These are phyloP conservation scores for Ophiothrix spiculata DNA, from an alignment of 35 echinoderm and acorn worm species.

Conservation along the genomic window DNA sequence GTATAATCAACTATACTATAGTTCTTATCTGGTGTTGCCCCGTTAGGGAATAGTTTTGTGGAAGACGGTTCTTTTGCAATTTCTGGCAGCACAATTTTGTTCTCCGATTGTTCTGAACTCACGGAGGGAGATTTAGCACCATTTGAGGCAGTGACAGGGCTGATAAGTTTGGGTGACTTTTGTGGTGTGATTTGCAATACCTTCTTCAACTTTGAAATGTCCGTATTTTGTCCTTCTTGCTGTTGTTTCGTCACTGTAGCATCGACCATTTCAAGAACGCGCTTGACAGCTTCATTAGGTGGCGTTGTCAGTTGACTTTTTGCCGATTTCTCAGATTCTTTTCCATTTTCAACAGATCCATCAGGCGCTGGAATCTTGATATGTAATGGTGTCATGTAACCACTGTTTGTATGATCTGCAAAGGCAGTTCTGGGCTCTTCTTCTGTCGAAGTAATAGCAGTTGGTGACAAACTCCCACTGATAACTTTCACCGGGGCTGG, in stretches of 20 bases:
- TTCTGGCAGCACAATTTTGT: constrained; percentile 37
- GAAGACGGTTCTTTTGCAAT: constrained; percentile 28
- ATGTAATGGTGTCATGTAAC: constrained; percentile 79
- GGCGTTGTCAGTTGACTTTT: constrained; percentile 64
- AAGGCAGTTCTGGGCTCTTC: constrained; percentile 10
- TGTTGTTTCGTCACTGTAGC: constrained; percentile 95
- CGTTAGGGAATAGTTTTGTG: neutral
- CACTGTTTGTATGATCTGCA: constrained; percentile 24
- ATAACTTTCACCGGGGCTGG: constrained; percentile 93
- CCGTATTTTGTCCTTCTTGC: constrained; percentile 90
- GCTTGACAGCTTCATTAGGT: constrained; percentile 97
- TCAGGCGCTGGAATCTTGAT: constrained; percentile 79
- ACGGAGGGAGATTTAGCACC: neutral
- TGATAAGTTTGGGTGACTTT: neutral
- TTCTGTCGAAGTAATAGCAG: constrained; percentile 27
- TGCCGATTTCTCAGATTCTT: constrained; percentile 28
- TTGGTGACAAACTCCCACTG: constrained; percentile 63
- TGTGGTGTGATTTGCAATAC: constrained; percentile 3
- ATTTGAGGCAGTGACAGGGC: constrained; percentile 1
- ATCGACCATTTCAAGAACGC: constrained; percentile 92
- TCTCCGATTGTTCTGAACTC: neutral
- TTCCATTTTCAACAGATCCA: constrained; percentile 31
- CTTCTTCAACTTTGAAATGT: constrained; percentile 97
- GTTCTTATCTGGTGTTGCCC: constrained; percentile 68
- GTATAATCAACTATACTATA: constrained; percentile 99